Conservation (phyloP, 2,888 invertebrate genomes). For the Drymonia ruficornis region DNA sequence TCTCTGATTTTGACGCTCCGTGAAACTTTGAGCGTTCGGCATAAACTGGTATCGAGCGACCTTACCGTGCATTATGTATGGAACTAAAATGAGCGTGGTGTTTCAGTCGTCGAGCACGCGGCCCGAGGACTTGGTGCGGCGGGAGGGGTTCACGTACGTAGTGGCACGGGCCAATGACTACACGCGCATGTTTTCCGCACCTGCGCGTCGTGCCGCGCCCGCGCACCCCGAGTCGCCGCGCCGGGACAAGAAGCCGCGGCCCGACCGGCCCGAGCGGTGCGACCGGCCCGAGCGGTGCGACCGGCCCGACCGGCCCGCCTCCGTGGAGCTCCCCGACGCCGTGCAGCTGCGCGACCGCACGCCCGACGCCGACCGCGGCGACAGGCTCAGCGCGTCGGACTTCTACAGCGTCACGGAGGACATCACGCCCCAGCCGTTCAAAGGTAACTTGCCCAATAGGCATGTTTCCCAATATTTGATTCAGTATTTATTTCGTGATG, state of each 20-base stretch:
- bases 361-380: constrained; percentile 40
- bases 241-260: constrained; percentile 72
- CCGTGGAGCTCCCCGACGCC: constrained; percentile 33
- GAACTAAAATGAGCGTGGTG: not conserved
- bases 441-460: too few species aligned
- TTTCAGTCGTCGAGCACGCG: constrained; percentile 38
- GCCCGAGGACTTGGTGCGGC: constrained; percentile 67
- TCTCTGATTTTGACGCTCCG: too few species aligned
- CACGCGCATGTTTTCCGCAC: constrained; percentile 80
- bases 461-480: too few species aligned
- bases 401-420: constrained; percentile 79
- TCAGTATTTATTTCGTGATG: too few species aligned
- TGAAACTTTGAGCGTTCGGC: too few species aligned
- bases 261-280: constrained; percentile 20
- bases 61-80: too few species aligned
- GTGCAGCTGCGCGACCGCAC: constrained; percentile 62
- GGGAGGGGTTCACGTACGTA: constrained; percentile 84
- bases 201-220: constrained; percentile 71
- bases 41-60: too few species aligned
- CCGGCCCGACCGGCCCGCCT: constrained; percentile 26
- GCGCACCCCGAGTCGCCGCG: constrained; percentile 75
- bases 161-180: constrained; percentile 85
- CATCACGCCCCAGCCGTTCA: constrained; percentile 78
- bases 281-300: constrained; percentile 52
- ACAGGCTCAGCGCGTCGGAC: constrained; percentile 78